Conservation (phyloP, 2,888 invertebrate genomes). For the Cybosia mesomella region DNA sequence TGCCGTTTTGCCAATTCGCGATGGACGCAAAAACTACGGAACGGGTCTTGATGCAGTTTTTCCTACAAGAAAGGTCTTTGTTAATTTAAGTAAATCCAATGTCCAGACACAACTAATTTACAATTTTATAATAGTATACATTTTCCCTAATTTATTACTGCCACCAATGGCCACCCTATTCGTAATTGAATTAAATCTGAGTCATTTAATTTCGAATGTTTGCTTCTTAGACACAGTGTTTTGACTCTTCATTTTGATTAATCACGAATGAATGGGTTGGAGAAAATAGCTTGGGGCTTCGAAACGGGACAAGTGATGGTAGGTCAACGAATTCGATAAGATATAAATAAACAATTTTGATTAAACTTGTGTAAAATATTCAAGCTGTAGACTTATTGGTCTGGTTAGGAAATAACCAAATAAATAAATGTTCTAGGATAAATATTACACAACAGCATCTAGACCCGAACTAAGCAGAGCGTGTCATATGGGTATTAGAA, state of each 20-base stretch:
- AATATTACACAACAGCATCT: no score
- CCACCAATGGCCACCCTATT: constrained; percentile 6
- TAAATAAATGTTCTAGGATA: no score
- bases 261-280: constrained; percentile 16
- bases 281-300: background rate
- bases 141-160: background rate
- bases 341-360: background rate
- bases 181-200: constrained; percentile 26
- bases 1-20: no score
- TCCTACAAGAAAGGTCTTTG: no score
- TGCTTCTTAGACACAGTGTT: constrained; percentile 30
- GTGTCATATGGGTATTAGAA: no score
- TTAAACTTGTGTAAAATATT: background rate
- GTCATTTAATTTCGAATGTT: constrained; percentile 29
- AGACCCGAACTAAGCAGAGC: no score
- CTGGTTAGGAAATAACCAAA: no score
- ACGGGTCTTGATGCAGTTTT: no score
- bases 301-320: background rate
- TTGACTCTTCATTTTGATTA: constrained; percentile 25
- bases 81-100: no score
- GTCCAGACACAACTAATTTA: no score
- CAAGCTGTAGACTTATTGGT: no score
- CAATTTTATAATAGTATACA: background rate
- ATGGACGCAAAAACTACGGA: no score
- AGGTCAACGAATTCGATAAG: background rate